phyloP scores from a whole-genome alignment of 2,113 vertebrate genomes.

The Corydoras maculifer region DNA sequence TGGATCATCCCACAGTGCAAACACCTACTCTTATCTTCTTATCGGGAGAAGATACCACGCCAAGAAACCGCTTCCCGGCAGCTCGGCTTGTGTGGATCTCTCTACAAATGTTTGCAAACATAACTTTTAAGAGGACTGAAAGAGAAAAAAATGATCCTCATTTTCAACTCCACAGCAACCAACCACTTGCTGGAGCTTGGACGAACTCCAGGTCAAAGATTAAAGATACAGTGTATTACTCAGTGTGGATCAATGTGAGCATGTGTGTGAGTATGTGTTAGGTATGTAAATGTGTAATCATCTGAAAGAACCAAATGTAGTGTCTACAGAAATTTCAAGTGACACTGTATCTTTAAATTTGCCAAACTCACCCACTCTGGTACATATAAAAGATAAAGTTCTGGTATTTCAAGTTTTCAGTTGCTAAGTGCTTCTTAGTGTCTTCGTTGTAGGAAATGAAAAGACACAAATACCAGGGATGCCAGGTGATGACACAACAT shows the following conservation, averaged over 20 bases:
- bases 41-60: conserved; percentile 43
- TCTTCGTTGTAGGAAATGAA: conserved; percentile 19
- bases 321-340: conserved; percentile 16
- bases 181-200: conserved; percentile 15
- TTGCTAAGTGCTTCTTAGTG: conserved; percentile 26
- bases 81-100: conserved; percentile 41
- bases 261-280: background rate
- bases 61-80: conserved; percentile 57
- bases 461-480: conserved; percentile 5
- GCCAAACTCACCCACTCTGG: conserved; percentile 27
- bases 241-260: conserved; percentile 5
- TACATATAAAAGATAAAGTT: conserved; percentile 25
- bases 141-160: too few species aligned
- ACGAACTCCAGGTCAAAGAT: conserved; percentile 21
- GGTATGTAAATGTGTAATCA: background rate
- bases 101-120: conserved; percentile 18
- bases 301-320: background rate
- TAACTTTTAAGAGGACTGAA: background rate
- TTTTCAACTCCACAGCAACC: conserved; percentile 6
- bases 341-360: conserved; percentile 39
- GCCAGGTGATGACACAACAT: conserved; percentile 1
- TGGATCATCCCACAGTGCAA: conserved; percentile 17
- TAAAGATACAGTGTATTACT: conserved; percentile 36
- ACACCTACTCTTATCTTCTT: conserved; percentile 6
- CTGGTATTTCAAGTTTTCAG: conserved; percentile 16